Conservation (phyloP, 1,140 invertebrate genomes). For the Drosophila aff. region DNA sequence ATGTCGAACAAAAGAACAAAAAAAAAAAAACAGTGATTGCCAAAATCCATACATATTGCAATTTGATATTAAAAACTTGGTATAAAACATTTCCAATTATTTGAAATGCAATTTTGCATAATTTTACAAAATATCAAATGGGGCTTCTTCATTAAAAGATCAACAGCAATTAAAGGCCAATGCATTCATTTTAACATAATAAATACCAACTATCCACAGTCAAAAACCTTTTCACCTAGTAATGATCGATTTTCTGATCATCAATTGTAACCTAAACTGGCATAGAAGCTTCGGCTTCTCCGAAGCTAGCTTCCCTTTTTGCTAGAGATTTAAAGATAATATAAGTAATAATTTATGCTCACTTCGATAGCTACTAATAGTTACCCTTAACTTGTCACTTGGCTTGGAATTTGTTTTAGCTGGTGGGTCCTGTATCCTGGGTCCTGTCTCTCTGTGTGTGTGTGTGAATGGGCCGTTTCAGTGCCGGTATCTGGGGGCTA, state of each 20-base stretch:
- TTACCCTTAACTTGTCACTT: background rate
- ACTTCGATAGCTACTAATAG: background rate
- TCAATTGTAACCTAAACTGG: background rate
- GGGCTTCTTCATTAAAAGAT: too few species aligned
- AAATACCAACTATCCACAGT: background rate
- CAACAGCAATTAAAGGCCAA: too few species aligned
- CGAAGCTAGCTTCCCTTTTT: background rate
- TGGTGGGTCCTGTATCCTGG: background rate
- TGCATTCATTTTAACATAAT: background rate
- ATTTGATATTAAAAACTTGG: too few species aligned
- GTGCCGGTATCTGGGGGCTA: conserved; percentile 34
- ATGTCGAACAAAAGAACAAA: too few species aligned
- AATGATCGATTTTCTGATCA: too few species aligned
- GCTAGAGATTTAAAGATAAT: background rate
- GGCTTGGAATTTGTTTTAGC: conserved; percentile 1
- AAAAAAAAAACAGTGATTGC: too few species aligned
- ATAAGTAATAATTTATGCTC: background rate
- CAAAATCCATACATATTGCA: too few species aligned
- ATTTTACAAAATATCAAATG: too few species aligned
- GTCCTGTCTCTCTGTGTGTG: background rate
- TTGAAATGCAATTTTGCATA: too few species aligned
- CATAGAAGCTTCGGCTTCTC: background rate
- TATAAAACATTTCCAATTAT: too few species aligned
- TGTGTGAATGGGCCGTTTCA: conserved; percentile 29
- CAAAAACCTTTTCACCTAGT: background rate